phyloP scores from a whole-genome alignment of 1,140 invertebrate species.

The Lasioglossum baleicum region DNA sequence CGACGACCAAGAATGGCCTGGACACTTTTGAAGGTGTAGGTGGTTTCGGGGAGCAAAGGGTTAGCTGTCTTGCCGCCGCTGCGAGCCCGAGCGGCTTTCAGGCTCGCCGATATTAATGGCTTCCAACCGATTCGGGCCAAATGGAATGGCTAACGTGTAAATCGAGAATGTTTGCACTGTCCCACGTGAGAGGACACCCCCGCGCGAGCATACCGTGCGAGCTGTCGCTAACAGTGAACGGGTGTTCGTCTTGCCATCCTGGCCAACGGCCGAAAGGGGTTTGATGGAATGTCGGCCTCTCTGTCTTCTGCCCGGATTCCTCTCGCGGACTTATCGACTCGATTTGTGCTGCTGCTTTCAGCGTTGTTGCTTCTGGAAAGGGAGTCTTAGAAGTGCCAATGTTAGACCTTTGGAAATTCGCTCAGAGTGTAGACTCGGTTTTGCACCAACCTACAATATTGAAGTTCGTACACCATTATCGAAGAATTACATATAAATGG shows the following conservation, averaged over 20 bases:
- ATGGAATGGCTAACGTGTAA: slow-evolving; percentile 71
- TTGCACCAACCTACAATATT: no score
- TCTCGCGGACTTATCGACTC: not conserved
- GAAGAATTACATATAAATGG: no score
- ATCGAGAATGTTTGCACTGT: slow-evolving; percentile 69
- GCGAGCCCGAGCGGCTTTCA: slow-evolving; percentile 61
- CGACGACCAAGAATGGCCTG: not conserved
- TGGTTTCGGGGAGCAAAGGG: slow-evolving; percentile 52
- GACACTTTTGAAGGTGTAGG: not conserved
- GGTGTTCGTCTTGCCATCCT: slow-evolving; percentile 35
- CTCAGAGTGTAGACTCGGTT: no score
- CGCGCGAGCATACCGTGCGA: slow-evolving; percentile 37
- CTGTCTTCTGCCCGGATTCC: not conserved
- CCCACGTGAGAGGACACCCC: slow-evolving; percentile 45
- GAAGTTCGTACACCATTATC: no score
- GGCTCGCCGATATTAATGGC: slow-evolving; percentile 65
- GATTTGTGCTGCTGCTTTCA: not conserved
- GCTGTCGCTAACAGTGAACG: slow-evolving; percentile 32
- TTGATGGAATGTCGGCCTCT: not conserved
- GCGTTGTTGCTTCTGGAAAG: not conserved
- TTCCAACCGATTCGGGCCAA: slow-evolving; percentile 67
- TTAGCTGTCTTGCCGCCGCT: slow-evolving; percentile 55
- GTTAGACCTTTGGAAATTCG: no score
- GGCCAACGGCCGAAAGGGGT: not conserved
- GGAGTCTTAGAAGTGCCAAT: no score